phyloP scores from a whole-genome alignment of 2,113 vertebrate genomes.

The Bothrops jararaca region DNA sequence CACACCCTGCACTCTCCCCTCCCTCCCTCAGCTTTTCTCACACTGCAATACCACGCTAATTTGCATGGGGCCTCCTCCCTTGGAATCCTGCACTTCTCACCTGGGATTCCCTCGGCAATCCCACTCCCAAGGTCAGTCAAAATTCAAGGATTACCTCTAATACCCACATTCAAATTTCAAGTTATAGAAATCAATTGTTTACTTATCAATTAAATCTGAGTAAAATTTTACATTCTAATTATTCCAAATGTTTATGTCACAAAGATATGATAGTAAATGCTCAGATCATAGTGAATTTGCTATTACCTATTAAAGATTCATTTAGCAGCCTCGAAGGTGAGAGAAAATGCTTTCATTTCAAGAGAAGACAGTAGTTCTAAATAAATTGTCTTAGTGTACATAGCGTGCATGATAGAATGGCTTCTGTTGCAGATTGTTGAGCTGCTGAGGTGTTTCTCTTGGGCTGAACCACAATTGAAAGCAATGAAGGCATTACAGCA shows the following conservation, averaged over 20 bases:
- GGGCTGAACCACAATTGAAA: slow-evolving; percentile 96
- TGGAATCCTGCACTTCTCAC: neutral
- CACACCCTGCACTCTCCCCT: neutral
- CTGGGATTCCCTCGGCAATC: neutral
- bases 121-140: neutral
- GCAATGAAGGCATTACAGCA: slow-evolving; percentile 96
- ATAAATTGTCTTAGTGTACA: neutral
- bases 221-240: neutral
- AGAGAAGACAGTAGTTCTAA: neutral
- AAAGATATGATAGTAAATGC: neutral
- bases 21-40: neutral
- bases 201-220: neutral
- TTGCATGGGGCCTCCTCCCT: neutral
- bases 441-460: slow-evolving; percentile 94
- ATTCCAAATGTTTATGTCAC: neutral
- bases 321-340: neutral
- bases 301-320: neutral
- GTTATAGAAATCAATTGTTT: neutral
- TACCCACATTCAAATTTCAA: neutral
- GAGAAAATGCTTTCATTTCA: neutral
- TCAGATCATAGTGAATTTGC: neutral
- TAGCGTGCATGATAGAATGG: slow-evolving; percentile 31
- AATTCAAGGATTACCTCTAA: neutral
- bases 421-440: slow-evolving; percentile 83
- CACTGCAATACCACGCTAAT: neutral